These are phyloP conservation scores for Enchytraeus crypticus DNA, from an alignment of 2,888 invertebrate genomes.

Conservation along the genomic window DNA sequence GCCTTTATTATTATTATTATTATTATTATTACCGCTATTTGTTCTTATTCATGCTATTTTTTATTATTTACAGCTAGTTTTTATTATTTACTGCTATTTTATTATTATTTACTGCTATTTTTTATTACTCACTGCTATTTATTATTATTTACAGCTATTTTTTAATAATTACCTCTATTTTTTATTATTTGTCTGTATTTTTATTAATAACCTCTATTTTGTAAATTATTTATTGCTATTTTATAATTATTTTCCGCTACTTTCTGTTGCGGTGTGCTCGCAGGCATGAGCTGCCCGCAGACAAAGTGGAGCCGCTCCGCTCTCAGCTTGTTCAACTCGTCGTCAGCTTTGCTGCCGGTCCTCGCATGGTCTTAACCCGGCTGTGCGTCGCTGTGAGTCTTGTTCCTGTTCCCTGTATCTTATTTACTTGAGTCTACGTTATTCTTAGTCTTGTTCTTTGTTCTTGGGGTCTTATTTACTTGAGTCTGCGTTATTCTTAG, in stretches of 20 bases:
- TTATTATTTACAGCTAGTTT: too few relatives aligned
- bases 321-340: constrained; percentile 69
- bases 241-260: background rate
- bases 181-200: background rate
- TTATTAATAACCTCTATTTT: too few relatives aligned
- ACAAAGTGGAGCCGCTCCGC: constrained; percentile 67
- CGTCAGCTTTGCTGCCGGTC: constrained; percentile 67
- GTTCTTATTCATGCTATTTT: too few relatives aligned
- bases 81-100: background rate
- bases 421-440: too few relatives aligned
- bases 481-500: too few relatives aligned
- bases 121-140: too few relatives aligned
- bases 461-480: too few relatives aligned
- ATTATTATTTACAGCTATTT: background rate
- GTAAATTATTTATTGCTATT: background rate
- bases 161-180: background rate
- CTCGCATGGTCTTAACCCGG: constrained; percentile 74
- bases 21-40: too few relatives aligned
- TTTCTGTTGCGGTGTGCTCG: background rate
- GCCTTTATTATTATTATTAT: too few relatives aligned
- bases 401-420: too few relatives aligned
- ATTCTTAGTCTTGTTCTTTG: too few relatives aligned
- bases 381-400: constrained; percentile 70
- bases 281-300: constrained; percentile 69
- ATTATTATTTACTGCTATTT: too few relatives aligned